Conservation (phyloP, 2,888 invertebrate species). For the Brachyptera putata region DNA sequence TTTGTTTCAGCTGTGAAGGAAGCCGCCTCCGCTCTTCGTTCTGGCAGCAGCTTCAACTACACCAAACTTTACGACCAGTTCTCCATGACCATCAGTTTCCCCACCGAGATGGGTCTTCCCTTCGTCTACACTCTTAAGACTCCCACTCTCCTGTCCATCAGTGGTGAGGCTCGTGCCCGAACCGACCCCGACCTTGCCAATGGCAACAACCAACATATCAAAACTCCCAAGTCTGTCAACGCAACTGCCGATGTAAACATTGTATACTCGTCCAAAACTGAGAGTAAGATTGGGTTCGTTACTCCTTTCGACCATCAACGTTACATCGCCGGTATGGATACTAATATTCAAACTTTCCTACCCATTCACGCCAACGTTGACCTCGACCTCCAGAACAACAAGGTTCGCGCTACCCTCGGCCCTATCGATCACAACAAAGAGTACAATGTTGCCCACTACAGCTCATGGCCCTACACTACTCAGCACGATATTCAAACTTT, state of each 20-base stretch:
- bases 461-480: conserved; percentile 61
- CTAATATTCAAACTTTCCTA: conserved; percentile 54
- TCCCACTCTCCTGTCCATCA: conserved; percentile 53
- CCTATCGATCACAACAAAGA: conserved; percentile 51
- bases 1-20: conserved; percentile 43
- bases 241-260: conserved; percentile 49
- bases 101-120: conserved; percentile 65
- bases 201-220: conserved; percentile 30
- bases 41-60: conserved; percentile 53
- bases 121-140: conserved; percentile 59
- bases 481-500: conserved; percentile 54
- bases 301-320: conserved; percentile 56
- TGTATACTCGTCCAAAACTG: conserved; percentile 52
- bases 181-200: conserved; percentile 42
- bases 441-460: conserved; percentile 53
- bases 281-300: conserved; percentile 61
- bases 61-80: conserved; percentile 56
- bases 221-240: conserved; percentile 44
- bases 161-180: conserved; percentile 49
- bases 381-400: conserved; percentile 48
- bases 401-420: conserved; percentile 49
- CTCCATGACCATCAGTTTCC: conserved; percentile 61
- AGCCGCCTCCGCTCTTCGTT: conserved; percentile 44
- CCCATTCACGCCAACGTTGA: conserved; percentile 51
- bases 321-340: conserved; percentile 58